These are phyloP conservation scores for Urosaurus nigricauda DNA, from an alignment of 2,797 vertebrate species.

Conservation along the genomic window DNA sequence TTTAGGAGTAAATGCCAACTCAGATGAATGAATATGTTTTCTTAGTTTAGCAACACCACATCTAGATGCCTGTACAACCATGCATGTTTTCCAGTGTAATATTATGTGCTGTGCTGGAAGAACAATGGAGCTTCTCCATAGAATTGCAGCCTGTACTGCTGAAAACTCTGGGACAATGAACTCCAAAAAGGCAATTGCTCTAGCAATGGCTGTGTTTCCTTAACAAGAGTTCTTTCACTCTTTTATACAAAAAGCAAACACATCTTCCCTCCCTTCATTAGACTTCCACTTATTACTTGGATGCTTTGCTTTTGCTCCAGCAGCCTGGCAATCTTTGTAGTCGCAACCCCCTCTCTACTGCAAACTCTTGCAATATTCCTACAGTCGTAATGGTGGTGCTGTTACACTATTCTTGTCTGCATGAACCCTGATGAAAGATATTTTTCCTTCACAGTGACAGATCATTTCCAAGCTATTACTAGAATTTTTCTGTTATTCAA, in stretches of 20 bases:
- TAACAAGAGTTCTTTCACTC: not conserved
- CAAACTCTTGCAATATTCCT: constrained; percentile 32
- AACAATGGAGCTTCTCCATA: not conserved
- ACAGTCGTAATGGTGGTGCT: not conserved
- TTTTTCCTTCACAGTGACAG: constrained; percentile 8
- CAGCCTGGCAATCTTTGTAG: not conserved
- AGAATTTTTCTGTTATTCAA: not conserved
- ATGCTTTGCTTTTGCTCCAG: not conserved
- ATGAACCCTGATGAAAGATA: not conserved
- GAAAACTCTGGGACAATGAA: not conserved
- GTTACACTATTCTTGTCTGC: not conserved
- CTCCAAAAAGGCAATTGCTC: not conserved
- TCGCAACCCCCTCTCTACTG: not conserved
- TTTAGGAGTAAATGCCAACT: not conserved
- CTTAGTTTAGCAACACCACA: not conserved
- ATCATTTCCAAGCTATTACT: constrained; percentile 24
- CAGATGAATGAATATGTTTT: not conserved
- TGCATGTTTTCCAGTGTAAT: not conserved
- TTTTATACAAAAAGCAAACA: not conserved
- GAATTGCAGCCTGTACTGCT: not conserved
- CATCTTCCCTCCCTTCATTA: not conserved
- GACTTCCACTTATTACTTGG: not conserved
- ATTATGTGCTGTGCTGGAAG: not conserved
- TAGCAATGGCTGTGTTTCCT: not conserved
- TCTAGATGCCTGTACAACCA: no score